Evolutionary conservation across 37 sponge, comb jelly and placozoan genomes (phyloP).

Genomic region (Eunapius fragilis): DNA sequence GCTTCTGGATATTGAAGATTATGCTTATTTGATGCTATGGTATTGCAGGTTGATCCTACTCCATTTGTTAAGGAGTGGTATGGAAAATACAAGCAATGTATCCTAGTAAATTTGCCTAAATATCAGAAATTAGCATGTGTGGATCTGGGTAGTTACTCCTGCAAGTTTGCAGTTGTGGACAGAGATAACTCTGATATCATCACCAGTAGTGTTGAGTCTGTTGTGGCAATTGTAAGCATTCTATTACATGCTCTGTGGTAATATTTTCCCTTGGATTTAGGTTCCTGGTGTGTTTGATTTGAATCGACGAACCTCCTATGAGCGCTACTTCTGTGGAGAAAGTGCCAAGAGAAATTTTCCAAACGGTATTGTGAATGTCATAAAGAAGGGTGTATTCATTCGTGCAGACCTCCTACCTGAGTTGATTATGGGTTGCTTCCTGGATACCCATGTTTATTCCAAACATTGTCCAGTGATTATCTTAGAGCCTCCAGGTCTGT

Average conservation of each 20-base stretch:
- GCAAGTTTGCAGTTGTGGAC: constrained; percentile 30
- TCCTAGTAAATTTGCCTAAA: neutral
- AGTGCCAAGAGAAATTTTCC: constrained; percentile 32
- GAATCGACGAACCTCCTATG: constrained; percentile 7
- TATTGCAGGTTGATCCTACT: neutral
- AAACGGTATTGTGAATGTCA: neutral
- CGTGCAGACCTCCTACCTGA: constrained; percentile 11
- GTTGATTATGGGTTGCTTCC: constrained; percentile 13
- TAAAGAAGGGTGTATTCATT: constrained; percentile 7
- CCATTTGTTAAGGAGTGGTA: constrained; percentile 41
- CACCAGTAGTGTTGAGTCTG: constrained; percentile 13
- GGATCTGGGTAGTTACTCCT: constrained; percentile 38
- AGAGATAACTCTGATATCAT: neutral
- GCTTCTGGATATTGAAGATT: neutral
- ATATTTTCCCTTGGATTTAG: neutral
- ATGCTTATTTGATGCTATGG: too few relatives aligned
- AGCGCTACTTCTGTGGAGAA: constrained; percentile 42
- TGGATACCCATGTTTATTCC: neutral
- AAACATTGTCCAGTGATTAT: constrained; percentile 25
- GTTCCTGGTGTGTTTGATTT: constrained; percentile 45
- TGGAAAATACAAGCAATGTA: constrained; percentile 35
- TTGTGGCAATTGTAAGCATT: constrained; percentile 19
- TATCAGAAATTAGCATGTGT: constrained; percentile 3
- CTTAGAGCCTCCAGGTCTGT: constrained; percentile 24
- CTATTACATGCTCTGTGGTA: neutral